Evolutionary conservation across 2,888 invertebrate genomes (phyloP).

Genomic region (Germaria angustata): DNA sequence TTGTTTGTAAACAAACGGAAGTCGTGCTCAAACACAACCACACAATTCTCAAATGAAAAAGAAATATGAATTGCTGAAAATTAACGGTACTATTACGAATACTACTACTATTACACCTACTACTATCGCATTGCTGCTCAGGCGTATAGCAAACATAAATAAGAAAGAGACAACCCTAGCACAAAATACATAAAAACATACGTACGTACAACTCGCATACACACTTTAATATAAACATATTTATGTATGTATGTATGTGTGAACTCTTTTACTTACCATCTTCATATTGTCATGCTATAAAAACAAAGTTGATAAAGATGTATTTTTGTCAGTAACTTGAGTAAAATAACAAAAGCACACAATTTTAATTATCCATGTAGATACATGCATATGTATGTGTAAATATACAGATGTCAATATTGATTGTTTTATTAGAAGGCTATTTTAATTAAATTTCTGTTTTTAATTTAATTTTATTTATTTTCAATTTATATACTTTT

Average conservation of each 20-base stretch:
- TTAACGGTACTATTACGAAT: constrained; percentile 55
- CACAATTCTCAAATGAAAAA: background rate
- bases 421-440: constrained; percentile 2
- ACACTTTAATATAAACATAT: background rate
- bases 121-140: constrained; percentile 60
- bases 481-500: too few relatives aligned
- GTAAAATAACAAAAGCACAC: background rate
- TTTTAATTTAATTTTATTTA: constrained; percentile 9
- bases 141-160: constrained; percentile 36
- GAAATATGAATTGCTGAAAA: constrained; percentile 21
- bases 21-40: constrained; percentile 35
- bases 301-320: background rate
- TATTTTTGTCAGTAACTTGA: background rate
- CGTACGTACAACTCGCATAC: background rate
- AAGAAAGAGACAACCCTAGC: constrained; percentile 27
- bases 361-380: background rate
- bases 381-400: background rate
- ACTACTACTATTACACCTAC: constrained; percentile 56
- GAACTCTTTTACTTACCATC: constrained; percentile 57
- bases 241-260: background rate
- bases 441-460: background rate
- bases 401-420: too few relatives aligned
- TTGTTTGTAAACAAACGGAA: constrained; percentile 59
- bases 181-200: background rate
- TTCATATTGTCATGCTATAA: constrained; percentile 44